Conservation (phyloP, 2,113 vertebrate genomes). For the Siniperca knerii region DNA sequence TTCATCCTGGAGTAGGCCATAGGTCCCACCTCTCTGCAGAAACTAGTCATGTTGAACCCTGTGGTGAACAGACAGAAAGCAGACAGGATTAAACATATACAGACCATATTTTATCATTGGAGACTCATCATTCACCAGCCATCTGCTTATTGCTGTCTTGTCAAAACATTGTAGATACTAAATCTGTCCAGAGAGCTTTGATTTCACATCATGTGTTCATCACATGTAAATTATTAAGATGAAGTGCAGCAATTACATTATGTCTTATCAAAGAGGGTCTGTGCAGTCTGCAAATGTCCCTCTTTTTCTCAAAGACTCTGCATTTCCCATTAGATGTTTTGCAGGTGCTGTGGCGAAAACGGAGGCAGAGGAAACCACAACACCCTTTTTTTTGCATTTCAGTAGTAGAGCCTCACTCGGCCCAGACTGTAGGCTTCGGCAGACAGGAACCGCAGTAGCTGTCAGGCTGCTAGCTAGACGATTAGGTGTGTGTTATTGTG, state of each 20-base stretch:
- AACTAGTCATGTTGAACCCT: constrained; percentile 85
- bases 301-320: constrained; percentile 34
- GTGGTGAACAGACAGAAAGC: constrained; percentile 34
- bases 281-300: constrained; percentile 4
- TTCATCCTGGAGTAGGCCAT: constrained; percentile 82
- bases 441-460: constrained; percentile 39
- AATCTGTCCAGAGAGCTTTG: constrained; percentile 10
- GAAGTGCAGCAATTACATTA: neutral
- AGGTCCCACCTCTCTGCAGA: constrained; percentile 82
- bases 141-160: neutral
- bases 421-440: constrained; percentile 50
- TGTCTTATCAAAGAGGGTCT: constrained; percentile 1
- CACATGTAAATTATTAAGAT: neutral
- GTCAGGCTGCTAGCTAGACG: constrained; percentile 61
- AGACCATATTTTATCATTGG: neutral
- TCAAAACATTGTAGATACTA: constrained; percentile 17
- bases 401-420: constrained; percentile 14
- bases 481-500: constrained; percentile 66
- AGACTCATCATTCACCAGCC: constrained; percentile 23
- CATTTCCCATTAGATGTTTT: constrained; percentile 44
- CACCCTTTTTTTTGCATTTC: constrained; percentile 32
- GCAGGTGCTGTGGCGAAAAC: constrained; percentile 60
- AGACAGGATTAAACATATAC: neutral
- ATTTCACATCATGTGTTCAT: constrained; percentile 36
- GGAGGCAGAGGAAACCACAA: constrained; percentile 47